Evolutionary conservation across 2,797 vertebrate species (phyloP), one percentile per base, ranked within the genome.

Genomic region (Microcaecilia unicolor): DNA sequence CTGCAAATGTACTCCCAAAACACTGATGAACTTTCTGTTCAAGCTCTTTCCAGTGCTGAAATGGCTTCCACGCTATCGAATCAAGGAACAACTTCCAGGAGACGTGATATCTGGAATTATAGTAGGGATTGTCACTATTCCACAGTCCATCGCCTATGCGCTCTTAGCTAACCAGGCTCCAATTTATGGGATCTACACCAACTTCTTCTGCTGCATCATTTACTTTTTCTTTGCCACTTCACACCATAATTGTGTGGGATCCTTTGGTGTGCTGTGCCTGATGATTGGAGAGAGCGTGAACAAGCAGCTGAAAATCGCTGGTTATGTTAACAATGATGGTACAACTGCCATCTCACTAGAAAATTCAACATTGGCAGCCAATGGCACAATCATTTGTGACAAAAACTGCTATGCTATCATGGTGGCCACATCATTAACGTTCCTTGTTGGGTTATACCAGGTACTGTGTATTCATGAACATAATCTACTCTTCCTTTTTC

Each of bases 61-160:
- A 2, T 68, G 73, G 74, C 54, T 78, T 40, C 67, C 68, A 37
- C 15, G 0, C 2, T 67, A 77, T 30, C 18, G 37, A 0, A 3
- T 44, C 32, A 49, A 53, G 31, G 15, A 22, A 0, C 55, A 65
- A n/a, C 45, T 77, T 13, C 58, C 61, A 5, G 72, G 64, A 12
- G 72, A 71, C 10, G 10, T 61, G 5, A 5, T 68, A 39, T 68
- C 63, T 6, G 76, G 74, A 19, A 31, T 76, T 5, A 47, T 77
- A 34, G 70, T 76, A 37, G 64, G 43, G 5, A 40, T 68, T 15
- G 65, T 70, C 8, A 58, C 70, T 26, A 68, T 74, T 34, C 73
- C 71, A 4, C 74, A 73, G 27, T 72, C 74, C 9, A 64, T 74
- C 45, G 76, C 67, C 9, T 73, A 73, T 35, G 62, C 73, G 2